Evolutionary conservation across 2,888 invertebrate genomes (phyloP).

Genomic region (Standfussiana lucernea): DNA sequence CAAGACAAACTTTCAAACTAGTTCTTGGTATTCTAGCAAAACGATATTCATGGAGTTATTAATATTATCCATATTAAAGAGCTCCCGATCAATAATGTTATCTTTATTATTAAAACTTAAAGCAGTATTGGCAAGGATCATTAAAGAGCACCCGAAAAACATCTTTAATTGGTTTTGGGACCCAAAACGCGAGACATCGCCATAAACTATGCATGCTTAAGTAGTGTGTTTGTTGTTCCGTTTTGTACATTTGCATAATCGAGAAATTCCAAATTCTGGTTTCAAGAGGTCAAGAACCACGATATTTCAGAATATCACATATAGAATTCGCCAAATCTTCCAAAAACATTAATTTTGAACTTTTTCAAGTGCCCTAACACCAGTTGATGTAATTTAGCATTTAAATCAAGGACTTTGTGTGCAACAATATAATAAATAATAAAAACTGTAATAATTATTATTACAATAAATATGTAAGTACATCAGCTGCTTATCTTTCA

Average conservation of each 20-base stretch:
- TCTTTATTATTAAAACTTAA: constrained; percentile 8
- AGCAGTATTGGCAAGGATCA: neutral
- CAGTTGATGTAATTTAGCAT: neutral
- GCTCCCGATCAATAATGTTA: neutral
- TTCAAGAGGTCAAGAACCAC: constrained; percentile 52
- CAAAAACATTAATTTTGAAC: neutral
- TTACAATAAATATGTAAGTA: constrained; percentile 13
- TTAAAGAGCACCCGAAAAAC: constrained; percentile 5
- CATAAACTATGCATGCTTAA: constrained; percentile 39
- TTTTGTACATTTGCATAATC: constrained; percentile 51
- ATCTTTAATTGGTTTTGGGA: constrained; percentile 11
- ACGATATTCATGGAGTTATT: neutral
- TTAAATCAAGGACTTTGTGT: neutral
- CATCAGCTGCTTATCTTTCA: constrained; percentile 28
- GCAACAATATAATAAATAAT: neutral
- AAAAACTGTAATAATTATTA: neutral
- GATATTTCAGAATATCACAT: constrained; percentile 18
- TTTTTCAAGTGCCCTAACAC: neutral
- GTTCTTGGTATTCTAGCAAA: neutral
- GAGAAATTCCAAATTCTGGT: constrained; percentile 37
- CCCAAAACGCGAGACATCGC: constrained; percentile 15
- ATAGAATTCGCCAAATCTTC: constrained; percentile 3
- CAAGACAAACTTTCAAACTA: constrained; percentile 7
- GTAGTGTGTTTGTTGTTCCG: constrained; percentile 19
- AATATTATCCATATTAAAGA: constrained; percentile 2